phyloP scores from a whole-genome alignment of 2,113 vertebrate genomes.

The Toxotes jaculatrix region DNA sequence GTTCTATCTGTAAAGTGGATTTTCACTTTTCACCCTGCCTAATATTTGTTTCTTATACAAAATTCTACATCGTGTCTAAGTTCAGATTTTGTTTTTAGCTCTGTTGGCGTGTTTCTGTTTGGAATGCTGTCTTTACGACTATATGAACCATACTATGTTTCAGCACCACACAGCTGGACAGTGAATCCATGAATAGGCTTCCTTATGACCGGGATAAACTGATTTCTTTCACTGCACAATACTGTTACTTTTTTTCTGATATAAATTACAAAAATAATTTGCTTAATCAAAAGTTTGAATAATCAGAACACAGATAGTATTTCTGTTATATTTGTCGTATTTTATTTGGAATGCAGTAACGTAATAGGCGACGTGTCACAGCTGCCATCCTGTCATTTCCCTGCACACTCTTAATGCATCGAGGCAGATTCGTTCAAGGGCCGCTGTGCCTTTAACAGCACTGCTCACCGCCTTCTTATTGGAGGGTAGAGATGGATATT shows the following conservation, averaged over 20 bases:
- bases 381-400: not conserved
- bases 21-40: too few species aligned
- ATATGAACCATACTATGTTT: slow-evolving; percentile 12
- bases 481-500: slow-evolving; percentile 65
- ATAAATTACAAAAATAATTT: not conserved
- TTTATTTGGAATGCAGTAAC: not conserved
- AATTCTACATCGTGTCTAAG: not conserved
- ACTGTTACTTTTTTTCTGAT: not conserved
- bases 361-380: not conserved
- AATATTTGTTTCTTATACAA: not conserved
- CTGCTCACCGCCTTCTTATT: slow-evolving; percentile 56
- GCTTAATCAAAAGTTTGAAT: fast-evolving
- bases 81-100: too few species aligned
- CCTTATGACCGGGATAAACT: not conserved
- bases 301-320: not conserved
- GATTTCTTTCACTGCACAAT: not conserved
- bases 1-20: not conserved
- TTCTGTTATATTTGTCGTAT: not conserved
- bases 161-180: slow-evolving; percentile 42
- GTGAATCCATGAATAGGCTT: not conserved
- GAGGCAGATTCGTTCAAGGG: not conserved
- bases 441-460: slow-evolving; percentile 53
- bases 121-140: not conserved
- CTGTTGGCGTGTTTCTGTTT: not conserved
- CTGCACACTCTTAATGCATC: not conserved